A percentile compares a stretch with the other conserved stretches of the same genome.
Conservation (phyloP, 2,888 invertebrate species). For the Gerris lacustris region DNA sequence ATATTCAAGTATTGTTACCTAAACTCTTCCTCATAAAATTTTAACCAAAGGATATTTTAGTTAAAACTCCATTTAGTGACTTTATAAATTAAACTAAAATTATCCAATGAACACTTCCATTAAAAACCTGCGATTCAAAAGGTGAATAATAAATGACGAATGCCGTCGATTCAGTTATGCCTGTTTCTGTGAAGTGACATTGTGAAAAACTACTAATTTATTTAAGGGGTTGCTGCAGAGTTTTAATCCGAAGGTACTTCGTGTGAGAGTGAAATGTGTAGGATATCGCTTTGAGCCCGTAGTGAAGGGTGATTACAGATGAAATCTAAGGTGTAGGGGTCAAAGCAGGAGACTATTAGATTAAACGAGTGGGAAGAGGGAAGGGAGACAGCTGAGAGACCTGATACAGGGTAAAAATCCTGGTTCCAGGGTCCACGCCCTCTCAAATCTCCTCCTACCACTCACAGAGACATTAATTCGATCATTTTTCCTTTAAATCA, state of each 20-base stretch:
- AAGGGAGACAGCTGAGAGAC: background rate
- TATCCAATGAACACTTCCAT: background rate
- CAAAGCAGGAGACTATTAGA: background rate
- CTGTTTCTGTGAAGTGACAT: too few species aligned
- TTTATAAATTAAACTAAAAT: too few species aligned
- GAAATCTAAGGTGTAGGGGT: background rate
- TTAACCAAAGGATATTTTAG: too few species aligned
- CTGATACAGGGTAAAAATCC: background rate
- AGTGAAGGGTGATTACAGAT: background rate
- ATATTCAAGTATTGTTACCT: too few species aligned
- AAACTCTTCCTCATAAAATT: too few species aligned
- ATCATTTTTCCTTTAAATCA: slow-evolving; percentile 3
- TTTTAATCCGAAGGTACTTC: background rate
- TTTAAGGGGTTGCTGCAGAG: background rate
- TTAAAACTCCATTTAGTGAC: too few species aligned
- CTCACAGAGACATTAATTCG: background rate
- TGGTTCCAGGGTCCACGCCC: background rate
- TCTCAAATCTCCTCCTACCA: background rate
- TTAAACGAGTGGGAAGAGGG: background rate
- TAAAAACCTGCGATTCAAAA: background rate
- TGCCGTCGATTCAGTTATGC: too few species aligned
- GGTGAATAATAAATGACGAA: background rate
- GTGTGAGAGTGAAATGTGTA: background rate
- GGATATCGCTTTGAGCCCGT: background rate
- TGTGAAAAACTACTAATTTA: too few species aligned